Base-by-base conservation (phyloP, 2,797 vertebrate species). In the Vultur gryphus region DNA sequence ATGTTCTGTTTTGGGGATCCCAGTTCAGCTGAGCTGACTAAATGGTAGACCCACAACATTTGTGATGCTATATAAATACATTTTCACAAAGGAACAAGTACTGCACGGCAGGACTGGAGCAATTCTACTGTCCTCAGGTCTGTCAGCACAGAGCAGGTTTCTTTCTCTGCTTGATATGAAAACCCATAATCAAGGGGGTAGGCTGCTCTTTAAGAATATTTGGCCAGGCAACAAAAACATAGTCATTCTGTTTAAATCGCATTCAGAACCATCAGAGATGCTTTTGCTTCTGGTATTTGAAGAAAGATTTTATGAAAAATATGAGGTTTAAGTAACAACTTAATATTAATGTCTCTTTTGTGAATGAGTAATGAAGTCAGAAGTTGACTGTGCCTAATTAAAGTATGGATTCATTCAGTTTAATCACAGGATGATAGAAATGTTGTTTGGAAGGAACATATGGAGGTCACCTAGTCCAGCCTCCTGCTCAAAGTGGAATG, bases 71-170 rank as follows among this genome's bases (percentile, higher is more conserved):
- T 35, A 43, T 57, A 81, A 89, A 62, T 59, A 24, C 24, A 31
- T 78, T 87, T 81, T 81, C 39, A 64, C 39, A 62, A 62, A 66
- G 19, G 14, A 89, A 24, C 23, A 91, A 86, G 14, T 78, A 84
- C 35, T 81, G 48, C 59, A 19, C 35, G 51, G 35, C 39, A 69
- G 26, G 8, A 70, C 70, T 0, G 0, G 7, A 61, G 41, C n/a
- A 73, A 46, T 85, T 84, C 51, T 70, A 1, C 7, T 26, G 21
- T 79, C 39, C 24, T 90, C 11, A 24, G 8, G 8, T 80, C 51
- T 86, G 46, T 57, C 35, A 65, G 37, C 37, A 8, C 9, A 43
- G 28, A 58, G 31, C 15, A 90, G 16, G 19, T 69, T 88, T 66
- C 51, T 69, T 93, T 58, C 58, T 83, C 20, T 65, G 6, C 16